phyloP scores from a whole-genome alignment of 1,140 invertebrate species.

The Calliphora vicina region DNA sequence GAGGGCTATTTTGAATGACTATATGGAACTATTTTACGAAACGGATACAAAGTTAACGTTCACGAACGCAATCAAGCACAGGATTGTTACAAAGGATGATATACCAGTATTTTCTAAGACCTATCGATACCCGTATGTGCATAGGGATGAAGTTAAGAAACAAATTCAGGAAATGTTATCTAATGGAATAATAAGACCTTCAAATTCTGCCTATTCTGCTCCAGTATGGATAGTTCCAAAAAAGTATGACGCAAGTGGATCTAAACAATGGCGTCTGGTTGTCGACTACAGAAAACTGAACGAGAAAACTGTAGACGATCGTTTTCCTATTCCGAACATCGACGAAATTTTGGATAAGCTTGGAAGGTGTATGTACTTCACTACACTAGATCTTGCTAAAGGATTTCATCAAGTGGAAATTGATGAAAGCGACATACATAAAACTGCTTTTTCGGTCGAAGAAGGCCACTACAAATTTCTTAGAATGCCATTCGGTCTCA shows the following conservation, averaged over 20 bases:
- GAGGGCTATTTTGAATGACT: too few species aligned
- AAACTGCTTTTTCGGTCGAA: conserved; percentile 39
- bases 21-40: too few species aligned
- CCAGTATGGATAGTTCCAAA: conserved; percentile 63
- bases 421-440: conserved; percentile 21
- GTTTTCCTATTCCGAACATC: conserved; percentile 65
- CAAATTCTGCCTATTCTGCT: conserved; percentile 52
- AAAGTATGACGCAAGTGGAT: conserved; percentile 54
- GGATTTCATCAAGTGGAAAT: conserved; percentile 55
- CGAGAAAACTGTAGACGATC: conserved; percentile 59
- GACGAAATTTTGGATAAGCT: conserved; percentile 54
- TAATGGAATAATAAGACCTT: conserved; percentile 59
- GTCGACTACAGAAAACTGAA: conserved; percentile 62
- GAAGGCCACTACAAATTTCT: conserved; percentile 38
- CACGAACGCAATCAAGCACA: conserved; percentile 40
- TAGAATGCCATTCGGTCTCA: conserved; percentile 60
- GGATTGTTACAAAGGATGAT: conserved; percentile 46
- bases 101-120: conserved; percentile 48
- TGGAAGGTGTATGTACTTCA: conserved; percentile 52
- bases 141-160: conserved; percentile 58
- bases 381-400: conserved; percentile 52
- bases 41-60: too few species aligned
- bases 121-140: conserved; percentile 54
- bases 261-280: conserved; percentile 60
- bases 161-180: conserved; percentile 60